Percentiles rank a stretch among this genome's conserved stretches.
phyloP scores from a whole-genome alignment of 2,113 vertebrate species.

The Saiga tatarica region DNA sequence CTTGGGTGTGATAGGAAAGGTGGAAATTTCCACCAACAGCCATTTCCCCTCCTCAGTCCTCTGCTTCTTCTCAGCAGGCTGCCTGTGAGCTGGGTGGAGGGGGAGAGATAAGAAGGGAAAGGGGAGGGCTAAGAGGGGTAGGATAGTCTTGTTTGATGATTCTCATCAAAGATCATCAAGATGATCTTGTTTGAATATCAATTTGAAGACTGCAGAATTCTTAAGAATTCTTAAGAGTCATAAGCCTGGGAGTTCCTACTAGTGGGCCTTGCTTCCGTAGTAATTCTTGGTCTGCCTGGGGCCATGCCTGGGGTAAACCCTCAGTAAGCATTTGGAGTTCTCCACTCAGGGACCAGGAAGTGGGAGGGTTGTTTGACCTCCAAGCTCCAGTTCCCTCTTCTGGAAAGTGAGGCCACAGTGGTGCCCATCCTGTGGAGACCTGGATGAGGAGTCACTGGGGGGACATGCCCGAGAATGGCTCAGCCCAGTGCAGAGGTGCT shows the following conservation, averaged over 20 bases:
- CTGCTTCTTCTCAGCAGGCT: neutral
- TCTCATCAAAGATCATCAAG: neutral
- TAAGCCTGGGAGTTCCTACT: neutral
- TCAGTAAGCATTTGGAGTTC: neutral
- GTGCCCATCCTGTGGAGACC: neutral
- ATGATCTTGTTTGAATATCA: neutral
- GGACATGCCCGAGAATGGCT: rapidly evolving
- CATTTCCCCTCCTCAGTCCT: neutral
- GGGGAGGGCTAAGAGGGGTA: too few relatives aligned
- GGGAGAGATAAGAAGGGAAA: neutral
- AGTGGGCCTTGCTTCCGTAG: neutral
- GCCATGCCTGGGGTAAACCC: neutral
- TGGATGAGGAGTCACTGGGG: neutral
- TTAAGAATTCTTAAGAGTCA: neutral
- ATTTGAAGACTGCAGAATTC: neutral
- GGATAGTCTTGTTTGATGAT: neutral
- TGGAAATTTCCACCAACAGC: neutral
- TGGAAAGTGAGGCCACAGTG: neutral
- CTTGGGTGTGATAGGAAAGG: neutral
- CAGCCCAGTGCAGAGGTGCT: neutral
- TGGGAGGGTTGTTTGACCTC: neutral
- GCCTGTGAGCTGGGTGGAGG: neutral
- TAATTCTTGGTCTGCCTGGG: neutral
- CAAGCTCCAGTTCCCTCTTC: neutral
- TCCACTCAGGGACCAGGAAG: neutral